Conservation (phyloP, 2,888 invertebrate species). For the Notodonta ziczac region DNA sequence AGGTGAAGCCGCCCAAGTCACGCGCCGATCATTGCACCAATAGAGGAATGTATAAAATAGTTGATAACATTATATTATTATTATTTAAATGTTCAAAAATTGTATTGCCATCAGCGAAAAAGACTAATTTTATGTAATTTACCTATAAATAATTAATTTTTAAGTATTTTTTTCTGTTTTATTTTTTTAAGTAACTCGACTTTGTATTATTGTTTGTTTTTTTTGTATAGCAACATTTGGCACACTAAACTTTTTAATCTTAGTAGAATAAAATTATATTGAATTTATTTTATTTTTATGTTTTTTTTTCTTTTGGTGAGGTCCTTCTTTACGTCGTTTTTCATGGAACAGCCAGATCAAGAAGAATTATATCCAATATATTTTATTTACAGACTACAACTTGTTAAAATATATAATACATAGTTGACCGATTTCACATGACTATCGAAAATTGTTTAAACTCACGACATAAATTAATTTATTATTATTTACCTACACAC, state of each 20-base stretch:
- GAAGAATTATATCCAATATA: too few species aligned
- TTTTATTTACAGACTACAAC: too few species aligned
- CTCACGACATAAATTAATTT: too few species aligned
- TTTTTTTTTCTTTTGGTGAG: constrained; percentile 12
- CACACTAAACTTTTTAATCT: constrained; percentile 41
- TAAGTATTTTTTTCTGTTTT: constrained; percentile 50
- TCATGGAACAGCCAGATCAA: too few species aligned
- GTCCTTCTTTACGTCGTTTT: too few species aligned
- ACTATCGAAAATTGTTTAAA: too few species aligned
- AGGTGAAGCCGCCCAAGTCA: not conserved
- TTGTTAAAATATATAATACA: too few species aligned
- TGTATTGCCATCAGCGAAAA: constrained; percentile 79
- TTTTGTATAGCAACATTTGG: constrained; percentile 37
- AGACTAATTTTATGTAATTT: constrained; percentile 73
- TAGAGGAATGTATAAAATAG: constrained; percentile 46
- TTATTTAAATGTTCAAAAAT: constrained; percentile 79
- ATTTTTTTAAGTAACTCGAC: constrained; percentile 40
- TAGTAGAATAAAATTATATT: constrained; percentile 44
- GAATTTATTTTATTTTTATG: constrained; percentile 32
- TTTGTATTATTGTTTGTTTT: constrained; percentile 32
- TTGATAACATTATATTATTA: constrained; percentile 28
- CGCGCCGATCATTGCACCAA: not conserved
- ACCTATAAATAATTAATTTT: constrained; percentile 60
- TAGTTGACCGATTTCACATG: too few species aligned
- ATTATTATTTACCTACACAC: too few species aligned